Evolutionary conservation across 2,113 vertebrate species (phyloP).

Genomic region (Chitala chitala): DNA sequence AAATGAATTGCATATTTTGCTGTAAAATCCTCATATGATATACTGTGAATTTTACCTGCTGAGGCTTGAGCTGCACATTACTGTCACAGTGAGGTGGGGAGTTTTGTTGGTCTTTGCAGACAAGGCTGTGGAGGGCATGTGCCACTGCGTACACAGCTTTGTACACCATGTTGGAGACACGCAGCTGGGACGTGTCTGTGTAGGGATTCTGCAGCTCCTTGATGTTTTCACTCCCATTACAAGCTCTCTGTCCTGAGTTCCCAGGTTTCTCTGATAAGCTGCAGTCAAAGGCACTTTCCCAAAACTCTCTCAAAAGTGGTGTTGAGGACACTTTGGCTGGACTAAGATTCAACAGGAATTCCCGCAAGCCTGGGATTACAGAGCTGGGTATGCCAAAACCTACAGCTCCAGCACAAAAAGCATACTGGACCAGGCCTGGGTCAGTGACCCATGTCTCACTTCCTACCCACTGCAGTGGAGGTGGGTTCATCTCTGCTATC

Average conservation of each 20-base stretch:
- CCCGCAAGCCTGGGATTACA: slow-evolving; percentile 53
- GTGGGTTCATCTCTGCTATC: slow-evolving; percentile 33
- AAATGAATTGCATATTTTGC: too few relatives aligned
- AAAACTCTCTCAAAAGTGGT: slow-evolving; percentile 50
- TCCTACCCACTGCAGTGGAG: slow-evolving; percentile 57
- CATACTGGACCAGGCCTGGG: slow-evolving; percentile 37
- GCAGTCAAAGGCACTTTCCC: slow-evolving; percentile 56
- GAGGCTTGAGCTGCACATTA: slow-evolving; percentile 28
- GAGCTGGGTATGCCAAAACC: slow-evolving; percentile 50
- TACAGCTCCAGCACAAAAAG: slow-evolving; percentile 43
- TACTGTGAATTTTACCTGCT: slow-evolving; percentile 49
- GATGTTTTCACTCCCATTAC: slow-evolving; percentile 53
- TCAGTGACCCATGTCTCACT: slow-evolving; percentile 57
- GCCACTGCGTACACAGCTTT: slow-evolving; percentile 62
- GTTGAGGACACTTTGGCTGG: slow-evolving; percentile 36
- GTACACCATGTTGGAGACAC: slow-evolving; percentile 58
- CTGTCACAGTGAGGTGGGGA: slow-evolving; percentile 38
- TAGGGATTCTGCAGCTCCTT: slow-evolving; percentile 42
- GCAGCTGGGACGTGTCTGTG: slow-evolving; percentile 55
- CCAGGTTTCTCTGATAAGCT: slow-evolving; percentile 20
- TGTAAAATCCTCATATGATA: too few relatives aligned
- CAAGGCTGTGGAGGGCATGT: slow-evolving; percentile 47
- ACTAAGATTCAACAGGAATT: slow-evolving; percentile 50
- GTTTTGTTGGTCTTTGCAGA: slow-evolving; percentile 36
- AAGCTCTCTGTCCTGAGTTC: slow-evolving; percentile 13